Evolutionary conservation across 92 coral and sea anemone genomes (phyloP).

Genomic region (Isaurus tuberculatus): DNA sequence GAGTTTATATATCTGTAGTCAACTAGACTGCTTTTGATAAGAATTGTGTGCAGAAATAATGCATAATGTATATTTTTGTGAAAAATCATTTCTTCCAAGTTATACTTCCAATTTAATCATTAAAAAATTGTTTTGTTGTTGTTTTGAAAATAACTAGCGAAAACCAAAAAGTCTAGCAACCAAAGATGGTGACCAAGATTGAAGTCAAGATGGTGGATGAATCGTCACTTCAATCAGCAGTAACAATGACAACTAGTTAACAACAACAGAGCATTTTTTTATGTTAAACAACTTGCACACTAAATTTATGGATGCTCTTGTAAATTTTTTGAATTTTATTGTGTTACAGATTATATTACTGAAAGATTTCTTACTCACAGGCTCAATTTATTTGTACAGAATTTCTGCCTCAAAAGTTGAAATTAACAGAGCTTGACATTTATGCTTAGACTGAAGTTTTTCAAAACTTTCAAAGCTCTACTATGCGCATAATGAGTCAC

Average conservation of each 20-base stretch:
- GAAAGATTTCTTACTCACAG: not conserved
- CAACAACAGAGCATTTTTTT: not conserved
- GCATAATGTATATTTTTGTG: not conserved
- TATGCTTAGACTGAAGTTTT: not conserved
- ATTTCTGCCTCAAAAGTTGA: not conserved
- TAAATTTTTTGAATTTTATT: not conserved
- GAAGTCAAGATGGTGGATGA: not conserved
- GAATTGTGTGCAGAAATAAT: not conserved
- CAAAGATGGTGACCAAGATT: not conserved
- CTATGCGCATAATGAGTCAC: too few relatives aligned
- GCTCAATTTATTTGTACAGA: not conserved
- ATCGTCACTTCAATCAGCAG: not conserved
- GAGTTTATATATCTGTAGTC: not conserved
- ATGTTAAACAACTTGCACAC: not conserved
- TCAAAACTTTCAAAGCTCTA: not conserved
- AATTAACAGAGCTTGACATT: not conserved
- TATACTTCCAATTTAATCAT: not conserved
- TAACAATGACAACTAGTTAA: not conserved
- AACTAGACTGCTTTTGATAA: not conserved
- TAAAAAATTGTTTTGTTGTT: not conserved
- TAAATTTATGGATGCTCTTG: not conserved
- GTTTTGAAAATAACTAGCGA: not conserved
- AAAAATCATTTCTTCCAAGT: not conserved
- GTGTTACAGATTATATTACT: not conserved
- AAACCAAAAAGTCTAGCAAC: not conserved